Evolutionary conservation across 2,113 vertebrate species (phyloP), one percentile per base, ranked within the genome.

Genomic region (Aleadryas rufinucha): DNA sequence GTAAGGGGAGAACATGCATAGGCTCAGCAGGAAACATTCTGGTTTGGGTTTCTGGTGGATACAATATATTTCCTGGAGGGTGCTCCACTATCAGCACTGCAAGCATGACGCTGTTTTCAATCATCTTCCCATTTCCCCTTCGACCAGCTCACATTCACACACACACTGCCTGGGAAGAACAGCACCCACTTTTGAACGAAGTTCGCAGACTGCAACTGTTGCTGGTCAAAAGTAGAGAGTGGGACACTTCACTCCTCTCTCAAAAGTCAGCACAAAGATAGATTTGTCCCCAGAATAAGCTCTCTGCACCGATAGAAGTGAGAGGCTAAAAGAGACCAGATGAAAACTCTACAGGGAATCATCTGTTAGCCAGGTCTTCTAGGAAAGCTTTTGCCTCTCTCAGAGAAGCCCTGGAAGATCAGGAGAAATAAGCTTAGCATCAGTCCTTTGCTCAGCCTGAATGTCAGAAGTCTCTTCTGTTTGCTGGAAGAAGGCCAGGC

Each of bases 311-410:
- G 9, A 54, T 5, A 78, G 47, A 49, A 87, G 30, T 26, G 27
- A 94, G 47, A 94, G 56, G 47, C 74, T 88, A 61, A 60, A 83
- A 90, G 39, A 93, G 47, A 91, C 11, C 44, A 75, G 82, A 83
- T 74, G 42, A 63, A 89, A 87, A 81, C 35, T 66, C 52, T 22
- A 13, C 37, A 88, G 49, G 61, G 37, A 95, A 42, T 16, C 27
- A 19, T 28, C 70, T 75, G 79, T 87, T 60, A 93, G 42, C 39
- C 50, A 90, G 21, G 47, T 64, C 28, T 65, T 89, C 89, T 24
- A 95, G 47, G 71, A 86, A 89, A 87, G 35, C 28, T 74, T 90
- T 72, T 5, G 2, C 31, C 20, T 84, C 50, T 87, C 42, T 87
- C 64, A 50, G 59, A 84, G 47, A 93, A 93, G 20, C 33, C 28